Base-by-base conservation (phyloP, 2,888 invertebrate genomes). In the Xestia xanthographa region DNA sequence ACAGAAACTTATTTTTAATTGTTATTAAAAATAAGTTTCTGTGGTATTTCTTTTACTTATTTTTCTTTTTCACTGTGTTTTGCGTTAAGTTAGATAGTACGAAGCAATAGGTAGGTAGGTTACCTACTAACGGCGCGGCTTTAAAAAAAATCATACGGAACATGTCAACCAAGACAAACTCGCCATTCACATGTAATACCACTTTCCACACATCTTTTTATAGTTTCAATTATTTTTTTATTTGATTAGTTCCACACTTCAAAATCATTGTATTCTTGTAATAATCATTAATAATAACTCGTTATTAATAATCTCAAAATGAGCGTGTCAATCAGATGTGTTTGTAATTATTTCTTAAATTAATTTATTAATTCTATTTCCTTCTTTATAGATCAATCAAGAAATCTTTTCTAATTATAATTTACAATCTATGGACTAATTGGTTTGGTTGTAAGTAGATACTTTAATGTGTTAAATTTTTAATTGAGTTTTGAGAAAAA, bases 161-260 rank as follows among this genome's bases (percentile, higher is more conserved):
- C 82, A 0, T 22, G 22, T 8, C 2, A 72, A 66, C 20, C 0
- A 38, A 26, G 14, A 0, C 20, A 14, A 5, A 20, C 65, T 69
- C 72, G 22, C 17, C 8, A 68, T 26, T 58, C 1, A 66, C 62
- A 50, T 2, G 8, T 69, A n/a, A n/a, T 14, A 70, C 20, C 12
- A 70, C 34, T 70, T 72, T 72, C 26, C 65, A 62, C 53, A 45
- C 58, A 69, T 50, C 12, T 63, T 80, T 82, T 75, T 66, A 84
- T 69, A 48, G 70, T 81, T 83, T 80, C 43, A 72, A 80, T 83
- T 76, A 73, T 56, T 72, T 75, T 82, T 74, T 80, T 66, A 76
- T 65, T 72, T 17, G 58, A 29, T 29, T 63, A 70, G 72, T 85
- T 85, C 81, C 66, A 84, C 82, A 81, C 85, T 77, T 71, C 5